Evolutionary conservation across 2,888 invertebrate species (phyloP).

Genomic region (Rosalia funebris): DNA sequence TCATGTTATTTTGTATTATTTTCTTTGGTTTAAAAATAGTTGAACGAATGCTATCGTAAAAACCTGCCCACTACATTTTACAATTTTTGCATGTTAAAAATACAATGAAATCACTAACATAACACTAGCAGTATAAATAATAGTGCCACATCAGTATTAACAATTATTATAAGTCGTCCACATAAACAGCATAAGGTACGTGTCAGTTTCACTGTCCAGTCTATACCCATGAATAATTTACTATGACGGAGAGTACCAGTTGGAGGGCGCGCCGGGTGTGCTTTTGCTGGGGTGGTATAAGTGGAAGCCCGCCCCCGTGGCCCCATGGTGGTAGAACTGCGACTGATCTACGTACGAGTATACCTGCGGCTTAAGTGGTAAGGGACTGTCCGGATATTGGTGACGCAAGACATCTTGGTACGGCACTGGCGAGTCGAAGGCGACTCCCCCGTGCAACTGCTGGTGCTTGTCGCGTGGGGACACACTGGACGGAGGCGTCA

Average conservation of each 20-base stretch:
- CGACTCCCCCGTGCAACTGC: constrained; percentile 69
- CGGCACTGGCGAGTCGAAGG: constrained; percentile 63
- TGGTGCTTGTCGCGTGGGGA: constrained; percentile 89
- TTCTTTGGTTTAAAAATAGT: constrained; percentile 60
- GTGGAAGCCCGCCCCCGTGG: constrained; percentile 76
- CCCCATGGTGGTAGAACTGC: constrained; percentile 83
- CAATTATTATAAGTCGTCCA: constrained; percentile 49
- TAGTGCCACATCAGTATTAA: constrained; percentile 49
- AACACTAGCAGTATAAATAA: constrained; percentile 52
- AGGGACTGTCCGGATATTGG: constrained; percentile 73
- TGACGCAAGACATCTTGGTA: constrained; percentile 68
- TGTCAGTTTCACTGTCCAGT: constrained; percentile 20
- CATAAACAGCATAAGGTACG: constrained; percentile 42
- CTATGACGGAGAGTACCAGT: constrained; percentile 65
- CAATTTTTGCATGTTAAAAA: constrained; percentile 43
- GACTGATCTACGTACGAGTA: constrained; percentile 84
- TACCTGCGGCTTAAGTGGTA: constrained; percentile 91
- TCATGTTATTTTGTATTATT: constrained; percentile 55
- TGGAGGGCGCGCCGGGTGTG: constrained; percentile 60
- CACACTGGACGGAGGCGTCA: constrained; percentile 97
- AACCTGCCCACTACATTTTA: constrained; percentile 49
- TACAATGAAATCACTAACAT: constrained; percentile 39
- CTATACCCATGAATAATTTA: constrained; percentile 40
- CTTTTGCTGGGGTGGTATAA: constrained; percentile 84
- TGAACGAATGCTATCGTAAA: constrained; percentile 50